A percentile compares a stretch with the other conserved stretches of the same genome.
Evolutionary conservation across 2,888 invertebrate species (phyloP).

Genomic region (Lissonota sp.): DNA sequence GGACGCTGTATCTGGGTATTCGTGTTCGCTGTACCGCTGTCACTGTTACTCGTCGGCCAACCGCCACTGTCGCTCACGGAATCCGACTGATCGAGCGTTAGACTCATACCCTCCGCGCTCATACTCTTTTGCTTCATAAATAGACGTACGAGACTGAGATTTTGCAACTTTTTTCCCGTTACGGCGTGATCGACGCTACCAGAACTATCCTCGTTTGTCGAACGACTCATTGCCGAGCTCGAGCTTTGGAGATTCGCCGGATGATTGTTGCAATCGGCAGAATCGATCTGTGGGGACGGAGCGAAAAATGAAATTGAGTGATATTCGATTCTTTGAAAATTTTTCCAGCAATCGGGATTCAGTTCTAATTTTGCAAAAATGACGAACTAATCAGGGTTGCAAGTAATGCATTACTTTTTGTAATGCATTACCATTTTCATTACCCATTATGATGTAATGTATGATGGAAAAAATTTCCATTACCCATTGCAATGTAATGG

Average conservation of each 20-base stretch:
- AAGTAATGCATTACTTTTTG: no score
- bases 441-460: no score
- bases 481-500: no score
- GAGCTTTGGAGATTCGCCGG: conserved; percentile 77
- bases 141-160: conserved; percentile 93
- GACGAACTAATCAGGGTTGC: no score
- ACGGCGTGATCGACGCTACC: conserved; percentile 77
- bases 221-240: conserved; percentile 79
- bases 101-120: conserved; percentile 90
- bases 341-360: no score
- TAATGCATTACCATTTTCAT: no score
- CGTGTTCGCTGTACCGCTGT: conserved; percentile 84
- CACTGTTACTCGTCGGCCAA: conserved; percentile 89
- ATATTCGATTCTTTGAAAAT: background rate
- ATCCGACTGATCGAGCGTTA: conserved; percentile 89
- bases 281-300: conserved; percentile 75
- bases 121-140: conserved; percentile 96
- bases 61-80: conserved; percentile 87
- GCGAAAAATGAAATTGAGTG: background rate
- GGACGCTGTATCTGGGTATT: conserved; percentile 77
- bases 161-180: conserved; percentile 85
- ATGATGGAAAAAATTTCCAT: no score
- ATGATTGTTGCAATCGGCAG: conserved; percentile 80
- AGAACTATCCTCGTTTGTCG: conserved; percentile 80
- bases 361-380: no score